Base-by-base conservation (phyloP, 1,140 invertebrate genomes). In the Camponotus vicinus region DNA sequence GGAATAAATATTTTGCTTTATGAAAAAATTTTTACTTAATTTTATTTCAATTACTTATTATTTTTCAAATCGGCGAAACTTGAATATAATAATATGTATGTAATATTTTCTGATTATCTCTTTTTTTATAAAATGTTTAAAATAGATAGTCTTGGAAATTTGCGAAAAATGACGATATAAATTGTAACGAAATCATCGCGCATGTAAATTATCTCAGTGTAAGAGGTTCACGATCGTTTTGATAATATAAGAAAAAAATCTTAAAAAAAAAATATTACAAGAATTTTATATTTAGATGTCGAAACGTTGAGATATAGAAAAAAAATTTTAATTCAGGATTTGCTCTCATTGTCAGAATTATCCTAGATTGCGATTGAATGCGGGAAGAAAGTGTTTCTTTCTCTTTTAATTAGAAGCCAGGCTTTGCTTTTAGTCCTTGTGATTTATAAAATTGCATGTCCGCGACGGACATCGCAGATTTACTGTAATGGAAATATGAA, bases 401-500 rank as follows among this genome's bases (percentile, higher is more conserved):
- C 40, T 82, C 49, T 82, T 82, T 82, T 55, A 82, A 82, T 73
- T 82, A 82, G 52, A 59, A 61, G 42, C 21, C 66, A 37, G 66
- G 27, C 42, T 82, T 42, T 27, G 37, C 78, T 67, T 80, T 71
- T 45, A 27, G 67, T 57, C 78, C 11, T 13, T 2, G 37, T 85
- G 76, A 88, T 88, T 88, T 86, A 88, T 86, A 42, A 86, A 61
- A 59, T 45, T 37, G 52, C 34, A 42, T 52, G 15, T 61, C 32
- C 37, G 45, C 73, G 15, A 15, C 55, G 11, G 76, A 45, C 61
- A 32, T 11, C 40, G 63, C 21, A 61, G 45, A 89, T 88, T 85
- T 85, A 89, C 85, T 55, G 66, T 59, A 86, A 59, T 27, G 52
- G 21, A 64, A 71, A 59, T 61, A 82, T 82, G 32, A 40, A 82